Base-by-base conservation (phyloP, 1,140 invertebrate genomes). In the Apis florea region DNA sequence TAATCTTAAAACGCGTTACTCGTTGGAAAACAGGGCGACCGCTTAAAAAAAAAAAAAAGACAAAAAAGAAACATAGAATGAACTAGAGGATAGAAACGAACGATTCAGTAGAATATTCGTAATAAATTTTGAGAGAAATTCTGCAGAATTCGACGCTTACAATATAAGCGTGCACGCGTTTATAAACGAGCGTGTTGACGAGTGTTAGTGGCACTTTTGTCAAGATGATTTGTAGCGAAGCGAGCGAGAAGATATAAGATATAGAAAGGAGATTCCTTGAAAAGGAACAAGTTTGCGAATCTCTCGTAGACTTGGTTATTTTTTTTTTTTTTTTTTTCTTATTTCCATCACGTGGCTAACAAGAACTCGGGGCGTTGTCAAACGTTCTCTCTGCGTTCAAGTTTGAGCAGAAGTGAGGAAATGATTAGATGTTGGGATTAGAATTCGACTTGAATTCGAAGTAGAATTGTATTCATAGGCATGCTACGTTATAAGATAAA, bases 121-220 rank as follows among this genome's bases (percentile, higher is more conserved):
- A 80, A 67, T 76, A 80, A 67, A 63, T 63, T 79, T 83, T 68
- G 49, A 84, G 19, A 49, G 31, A 63, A 68, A 68, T 79, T n/a
- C 1, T 77, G 78, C 85, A 81, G 31, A n/a, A n/a, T n/a, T 40
- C 67, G 68, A 78, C 81, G 87, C 88, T 90, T 90, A 90, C 89
- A 70, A 77, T 89, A 88, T 90, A 90, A 90, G 88, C 88, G 88
- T 80, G 49, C 61, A 53, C 17, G 54, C n/a, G 66, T 70, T 58
- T 40, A 4, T 9, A 12, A 8, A 79, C 47, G 68, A 63, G 26
- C 54, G 53, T 67, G 71, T 74, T 74, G 58, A 66, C 21, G 26
- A 26, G 49, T n/a, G n/a, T 54, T 69, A 8, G 71, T 40, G 71
- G 53, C 12, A 72, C 21, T 12, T 61, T 56, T 61, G 56, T 24